Conservation (phyloP, 2,113 vertebrate species). For the Excalfactoria chinensis region DNA sequence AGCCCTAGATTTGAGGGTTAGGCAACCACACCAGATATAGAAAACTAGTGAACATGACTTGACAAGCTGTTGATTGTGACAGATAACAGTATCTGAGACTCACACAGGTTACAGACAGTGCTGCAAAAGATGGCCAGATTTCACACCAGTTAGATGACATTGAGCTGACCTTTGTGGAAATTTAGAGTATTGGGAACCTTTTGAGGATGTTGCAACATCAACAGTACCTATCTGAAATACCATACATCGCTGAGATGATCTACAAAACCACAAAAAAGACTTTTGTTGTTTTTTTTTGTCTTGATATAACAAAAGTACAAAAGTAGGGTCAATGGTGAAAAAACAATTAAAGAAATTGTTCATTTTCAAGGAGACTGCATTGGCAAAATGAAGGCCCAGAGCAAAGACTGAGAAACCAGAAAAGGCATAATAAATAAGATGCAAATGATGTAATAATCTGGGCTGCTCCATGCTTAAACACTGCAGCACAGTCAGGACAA, state of each 20-base stretch:
- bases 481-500: rapidly evolving
- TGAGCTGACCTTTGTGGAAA: not conserved
- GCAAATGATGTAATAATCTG: not conserved
- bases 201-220: not conserved
- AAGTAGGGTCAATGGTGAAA: not conserved
- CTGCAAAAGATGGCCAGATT: not conserved
- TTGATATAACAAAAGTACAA: not conserved
- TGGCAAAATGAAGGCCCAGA: not conserved
- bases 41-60: not conserved
- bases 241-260: not conserved
- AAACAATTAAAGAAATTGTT: not conserved
- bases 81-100: not conserved
- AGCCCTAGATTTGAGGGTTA: not conserved
- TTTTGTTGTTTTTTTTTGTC: not conserved
- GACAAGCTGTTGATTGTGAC: not conserved
- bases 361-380: not conserved
- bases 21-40: not conserved
- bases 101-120: not conserved
- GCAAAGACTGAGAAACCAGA: not conserved
- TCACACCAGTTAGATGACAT: not conserved
- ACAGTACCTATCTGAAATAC: not conserved
- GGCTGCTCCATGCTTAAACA: not conserved
- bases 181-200: not conserved
- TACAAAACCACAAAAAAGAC: not conserved
- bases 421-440: not conserved